Evolutionary conservation across 2,888 invertebrate species (phyloP).

Genomic region (Choreutis nemorana): DNA sequence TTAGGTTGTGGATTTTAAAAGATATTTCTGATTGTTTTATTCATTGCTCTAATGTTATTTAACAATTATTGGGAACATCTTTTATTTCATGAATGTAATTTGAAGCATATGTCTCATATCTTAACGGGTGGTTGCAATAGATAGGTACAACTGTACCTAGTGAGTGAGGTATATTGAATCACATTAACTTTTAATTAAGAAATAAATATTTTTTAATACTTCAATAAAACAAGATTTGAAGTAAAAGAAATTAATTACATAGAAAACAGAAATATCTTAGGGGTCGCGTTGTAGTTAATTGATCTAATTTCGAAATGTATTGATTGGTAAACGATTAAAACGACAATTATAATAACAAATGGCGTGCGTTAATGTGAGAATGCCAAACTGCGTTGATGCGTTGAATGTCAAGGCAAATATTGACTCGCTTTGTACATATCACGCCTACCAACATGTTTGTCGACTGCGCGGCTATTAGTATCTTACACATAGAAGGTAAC

Average conservation of each 20-base stretch:
- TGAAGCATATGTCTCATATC: constrained; percentile 26
- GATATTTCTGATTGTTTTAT: constrained; percentile 47
- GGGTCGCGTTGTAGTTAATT: too few relatives aligned
- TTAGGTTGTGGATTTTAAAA: not conserved
- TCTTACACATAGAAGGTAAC: too few relatives aligned
- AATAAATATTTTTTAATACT: too few relatives aligned
- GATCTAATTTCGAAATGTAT: too few relatives aligned
- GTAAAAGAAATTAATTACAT: constrained; percentile 21
- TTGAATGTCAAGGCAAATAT: constrained; percentile 32
- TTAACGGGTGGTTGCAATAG: too few relatives aligned
- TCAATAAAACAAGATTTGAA: constrained; percentile 32
- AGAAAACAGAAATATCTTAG: too few relatives aligned
- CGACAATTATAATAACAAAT: constrained; percentile 50
- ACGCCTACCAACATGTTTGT: constrained; percentile 33
- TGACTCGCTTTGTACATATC: constrained; percentile 19
- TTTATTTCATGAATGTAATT: constrained; percentile 38
- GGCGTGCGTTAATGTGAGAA: constrained; percentile 32
- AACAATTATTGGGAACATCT: constrained; percentile 51
- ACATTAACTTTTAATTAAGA: constrained; percentile 4
- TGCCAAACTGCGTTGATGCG: constrained; percentile 17
- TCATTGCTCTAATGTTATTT: constrained; percentile 50
- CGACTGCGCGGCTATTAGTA: constrained; percentile 17
- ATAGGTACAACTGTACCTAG: too few relatives aligned
- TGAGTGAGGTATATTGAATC: constrained; percentile 7
- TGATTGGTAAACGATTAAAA: constrained; percentile 37